phyloP scores from a whole-genome alignment of 1,140 invertebrate genomes.

The Calliphora vicina region DNA sequence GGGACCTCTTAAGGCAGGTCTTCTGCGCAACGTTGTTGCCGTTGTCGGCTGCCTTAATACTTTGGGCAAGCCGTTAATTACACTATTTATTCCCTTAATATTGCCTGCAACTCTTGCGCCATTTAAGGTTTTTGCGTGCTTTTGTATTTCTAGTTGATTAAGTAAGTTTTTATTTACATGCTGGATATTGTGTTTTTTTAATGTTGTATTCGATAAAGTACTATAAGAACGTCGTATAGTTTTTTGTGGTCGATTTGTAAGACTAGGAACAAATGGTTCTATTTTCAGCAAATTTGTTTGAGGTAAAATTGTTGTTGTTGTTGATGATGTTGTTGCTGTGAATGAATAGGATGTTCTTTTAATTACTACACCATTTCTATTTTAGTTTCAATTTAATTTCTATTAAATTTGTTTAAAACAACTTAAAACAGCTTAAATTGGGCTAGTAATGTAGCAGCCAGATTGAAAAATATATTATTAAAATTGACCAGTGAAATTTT shows the following conservation, averaged over 20 bases:
- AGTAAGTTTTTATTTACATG: slow-evolving; percentile 5
- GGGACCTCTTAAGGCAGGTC: slow-evolving; percentile 41
- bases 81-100: background rate
- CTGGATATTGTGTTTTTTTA: slow-evolving; percentile 42
- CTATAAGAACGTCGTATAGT: slow-evolving; percentile 67
- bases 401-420: too few relatives aligned
- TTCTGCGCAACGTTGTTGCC: slow-evolving; percentile 39
- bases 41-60: background rate
- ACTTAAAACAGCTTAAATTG: too few relatives aligned
- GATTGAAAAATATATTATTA: too few relatives aligned
- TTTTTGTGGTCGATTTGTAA: slow-evolving; percentile 62
- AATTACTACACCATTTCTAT: background rate
- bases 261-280: slow-evolving; percentile 68
- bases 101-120: background rate
- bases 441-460: too few relatives aligned
- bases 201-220: slow-evolving; percentile 62
- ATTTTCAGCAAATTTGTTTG: slow-evolving; percentile 68
- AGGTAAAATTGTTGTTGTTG: slow-evolving; percentile 53
- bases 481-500: too few relatives aligned
- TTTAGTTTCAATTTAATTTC: too few relatives aligned
- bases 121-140: background rate
- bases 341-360: background rate
- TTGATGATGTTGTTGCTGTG: slow-evolving; percentile 27
- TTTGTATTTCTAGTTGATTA: background rate
- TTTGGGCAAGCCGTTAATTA: background rate